phyloP scores from a whole-genome alignment of 1,140 invertebrate genomes.

The Macrostomum lignano region DNA sequence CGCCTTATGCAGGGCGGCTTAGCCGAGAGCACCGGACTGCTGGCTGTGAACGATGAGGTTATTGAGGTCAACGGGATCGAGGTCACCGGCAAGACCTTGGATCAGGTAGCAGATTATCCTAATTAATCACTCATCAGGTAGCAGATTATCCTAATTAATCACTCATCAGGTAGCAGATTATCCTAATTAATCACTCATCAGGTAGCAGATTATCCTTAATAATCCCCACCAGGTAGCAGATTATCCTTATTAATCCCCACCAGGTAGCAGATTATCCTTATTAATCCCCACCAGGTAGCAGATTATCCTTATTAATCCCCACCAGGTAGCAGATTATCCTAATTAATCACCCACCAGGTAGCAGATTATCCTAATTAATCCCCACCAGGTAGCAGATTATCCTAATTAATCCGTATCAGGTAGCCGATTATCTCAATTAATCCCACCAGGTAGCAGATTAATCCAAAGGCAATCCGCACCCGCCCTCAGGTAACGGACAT shows the following conservation, averaged over 20 bases:
- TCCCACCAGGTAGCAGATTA: constrained; percentile 39
- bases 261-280: background rate
- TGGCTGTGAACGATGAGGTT: constrained; percentile 94
- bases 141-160: constrained; percentile 5
- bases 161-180: background rate
- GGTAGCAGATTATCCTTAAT: background rate
- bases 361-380: constrained; percentile 1
- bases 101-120: background rate
- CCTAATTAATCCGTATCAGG: background rate
- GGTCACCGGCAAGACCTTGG: constrained; percentile 22
- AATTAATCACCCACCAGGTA: background rate
- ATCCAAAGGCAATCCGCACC: constrained; percentile 51
- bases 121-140: background rate
- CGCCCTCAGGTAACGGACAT: constrained; percentile 97
- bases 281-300: background rate
- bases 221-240: background rate
- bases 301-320: background rate
- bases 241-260: background rate
- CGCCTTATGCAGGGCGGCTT: constrained; percentile 37
- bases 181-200: background rate
- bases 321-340: background rate
- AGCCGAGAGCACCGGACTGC: constrained; percentile 65
- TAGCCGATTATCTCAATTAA: background rate
- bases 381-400: constrained; percentile 6
- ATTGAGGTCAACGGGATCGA: constrained; percentile 99